A percentile compares a stretch with the other conserved stretches of the same genome.
Conservation (phyloP, 2,888 invertebrate species). For the Caenorhabditis panamensis region DNA sequence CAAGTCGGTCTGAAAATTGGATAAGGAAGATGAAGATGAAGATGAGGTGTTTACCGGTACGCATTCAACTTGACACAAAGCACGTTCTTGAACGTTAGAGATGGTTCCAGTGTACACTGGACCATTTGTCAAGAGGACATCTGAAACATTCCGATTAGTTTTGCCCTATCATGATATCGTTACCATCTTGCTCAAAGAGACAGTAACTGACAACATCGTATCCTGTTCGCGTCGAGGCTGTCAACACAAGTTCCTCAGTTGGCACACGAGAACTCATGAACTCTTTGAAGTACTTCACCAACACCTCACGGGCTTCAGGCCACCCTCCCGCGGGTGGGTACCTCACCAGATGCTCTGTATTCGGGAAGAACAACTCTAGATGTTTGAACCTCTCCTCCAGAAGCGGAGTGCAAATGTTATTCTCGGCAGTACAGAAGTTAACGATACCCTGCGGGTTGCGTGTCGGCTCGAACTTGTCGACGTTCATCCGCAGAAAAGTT, state of each 20-base stretch:
- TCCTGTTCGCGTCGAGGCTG: slow-evolving; percentile 71
- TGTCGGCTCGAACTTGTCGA: slow-evolving; percentile 54
- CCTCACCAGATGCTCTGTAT: slow-evolving; percentile 61
- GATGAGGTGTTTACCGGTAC: slow-evolving; percentile 55
- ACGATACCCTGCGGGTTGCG: slow-evolving; percentile 69
- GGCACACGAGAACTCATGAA: slow-evolving; percentile 63
- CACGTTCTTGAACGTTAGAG: slow-evolving; percentile 75
- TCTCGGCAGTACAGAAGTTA: slow-evolving; percentile 75
- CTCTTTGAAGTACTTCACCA: slow-evolving; percentile 63
- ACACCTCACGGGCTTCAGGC: slow-evolving; percentile 54
- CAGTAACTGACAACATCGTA: slow-evolving; percentile 73
- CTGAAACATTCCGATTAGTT: slow-evolving; percentile 64
- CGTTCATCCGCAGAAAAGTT: slow-evolving; percentile 63
- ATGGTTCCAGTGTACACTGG: slow-evolving; percentile 78
- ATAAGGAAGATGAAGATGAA: neutral
- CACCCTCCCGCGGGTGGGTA: slow-evolving; percentile 72
- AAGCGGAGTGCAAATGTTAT: slow-evolving; percentile 72
- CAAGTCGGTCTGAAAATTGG: slow-evolving; percentile 54
- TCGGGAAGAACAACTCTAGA: slow-evolving; percentile 62
- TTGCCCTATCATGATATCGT: neutral
- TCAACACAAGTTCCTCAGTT: slow-evolving; percentile 62
- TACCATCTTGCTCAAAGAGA: slow-evolving; percentile 70
- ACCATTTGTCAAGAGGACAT: slow-evolving; percentile 76
- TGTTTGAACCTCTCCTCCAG: slow-evolving; percentile 66
- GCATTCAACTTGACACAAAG: slow-evolving; percentile 65